Evolutionary conservation across 2,113 vertebrate genomes (phyloP), one percentile per base, ranked within the genome.

Genomic region (Myotis davidii): DNA sequence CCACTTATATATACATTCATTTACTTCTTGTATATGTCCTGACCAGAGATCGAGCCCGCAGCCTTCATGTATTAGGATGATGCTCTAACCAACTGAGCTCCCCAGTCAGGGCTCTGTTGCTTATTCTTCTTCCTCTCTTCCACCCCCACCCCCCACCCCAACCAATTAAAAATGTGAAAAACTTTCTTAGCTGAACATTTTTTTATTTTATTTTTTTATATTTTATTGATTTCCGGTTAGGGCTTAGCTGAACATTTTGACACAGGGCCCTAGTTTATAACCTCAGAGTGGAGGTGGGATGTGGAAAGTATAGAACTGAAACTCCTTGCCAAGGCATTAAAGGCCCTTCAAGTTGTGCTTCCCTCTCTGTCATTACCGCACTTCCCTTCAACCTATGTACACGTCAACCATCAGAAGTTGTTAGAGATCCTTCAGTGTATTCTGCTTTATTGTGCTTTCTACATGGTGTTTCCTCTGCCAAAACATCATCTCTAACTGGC

Each of bases 141-240:
- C 42, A 9, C 10, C 8, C 14, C 54, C 29, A 2, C 1, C 5
- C 4, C 37, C 37, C 37, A 39, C 37, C 21, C n/a, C 10, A 39
- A 34, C 32, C 64, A 50, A 79, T 90, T 96, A 67, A 78, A 93
- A 90, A 52, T 82, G 14, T 37, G 18, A 79, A 76, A 92, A 54
- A 77, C 42, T 70, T 92, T 34, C 18, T 45, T 74, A 85, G n/a
- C 61, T 87, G 18, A 77, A 27, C 48, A 77, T 45, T 94, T 90
- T 83, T 39, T 39, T 3, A 39, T 39, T 39, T 39, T 39, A 39
- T 39, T 39, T 39, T 39, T 39, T 39, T 39, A 39, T 39, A 39
- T 39, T 39, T 39, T 39, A 39, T 39, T 39, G 37, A 39, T 39
- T 39, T 39, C 37, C 37, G 37, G 37, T 39, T 39, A 39, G 37